phyloP scores from a whole-genome alignment of 2,797 vertebrate genomes.

The Rhinoraja longicauda region DNA sequence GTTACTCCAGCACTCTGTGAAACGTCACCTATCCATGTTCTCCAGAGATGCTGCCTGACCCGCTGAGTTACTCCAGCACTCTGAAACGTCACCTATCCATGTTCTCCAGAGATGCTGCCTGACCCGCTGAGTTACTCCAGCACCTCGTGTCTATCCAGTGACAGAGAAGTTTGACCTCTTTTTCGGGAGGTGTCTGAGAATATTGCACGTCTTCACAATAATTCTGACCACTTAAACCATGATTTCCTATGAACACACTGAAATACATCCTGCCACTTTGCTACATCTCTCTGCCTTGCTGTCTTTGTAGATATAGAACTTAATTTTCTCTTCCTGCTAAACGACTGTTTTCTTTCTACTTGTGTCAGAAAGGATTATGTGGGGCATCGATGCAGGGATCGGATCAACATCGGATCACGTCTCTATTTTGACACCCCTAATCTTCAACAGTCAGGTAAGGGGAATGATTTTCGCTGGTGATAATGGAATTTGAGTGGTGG shows the following conservation, averaged over 20 bases:
- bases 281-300: background rate
- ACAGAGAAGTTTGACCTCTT: background rate
- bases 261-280: conserved; percentile 14
- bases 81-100: too few relatives aligned
- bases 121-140: too few relatives aligned
- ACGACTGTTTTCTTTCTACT: background rate
- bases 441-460: background rate
- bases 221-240: conserved; percentile 38
- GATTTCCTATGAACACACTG: conserved; percentile 16
- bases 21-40: too few relatives aligned
- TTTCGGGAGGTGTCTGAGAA: background rate
- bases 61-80: too few relatives aligned
- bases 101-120: too few relatives aligned
- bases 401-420: too few relatives aligned
- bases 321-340: background rate
- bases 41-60: too few relatives aligned
- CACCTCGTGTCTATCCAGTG: too few relatives aligned
- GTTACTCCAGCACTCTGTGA: too few relatives aligned
- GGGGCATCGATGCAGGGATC: background rate
- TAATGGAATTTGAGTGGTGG: background rate
- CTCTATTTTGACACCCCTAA: background rate
- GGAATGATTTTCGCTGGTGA: background rate
- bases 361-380: too few relatives aligned
- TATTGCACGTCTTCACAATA: background rate
- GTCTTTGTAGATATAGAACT: background rate